Evolutionary conservation across 2,797 vertebrate species (phyloP).

Genomic region (Macropus fuliginosus): DNA sequence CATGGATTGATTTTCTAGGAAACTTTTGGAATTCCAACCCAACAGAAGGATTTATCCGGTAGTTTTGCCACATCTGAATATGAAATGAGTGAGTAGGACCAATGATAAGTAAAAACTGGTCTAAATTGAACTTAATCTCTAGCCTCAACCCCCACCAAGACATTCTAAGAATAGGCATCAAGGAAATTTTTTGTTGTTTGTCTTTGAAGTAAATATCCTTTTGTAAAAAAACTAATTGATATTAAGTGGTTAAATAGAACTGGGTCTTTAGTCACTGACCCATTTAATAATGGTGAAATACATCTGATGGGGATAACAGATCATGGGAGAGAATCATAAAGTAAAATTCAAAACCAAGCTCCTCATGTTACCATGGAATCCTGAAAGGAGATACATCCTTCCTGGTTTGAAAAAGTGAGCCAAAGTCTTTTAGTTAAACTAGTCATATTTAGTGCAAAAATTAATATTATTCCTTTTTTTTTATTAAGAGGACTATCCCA

Average conservation of each 20-base stretch:
- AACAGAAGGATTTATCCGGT: neutral
- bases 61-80: neutral
- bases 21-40: neutral
- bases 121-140: neutral
- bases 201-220: neutral
- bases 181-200: neutral
- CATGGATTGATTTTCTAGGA: neutral
- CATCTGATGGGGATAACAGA: neutral
- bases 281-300: neutral
- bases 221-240: neutral
- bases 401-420: neutral
- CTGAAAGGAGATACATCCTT: neutral
- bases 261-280: neutral
- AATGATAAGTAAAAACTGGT: neutral
- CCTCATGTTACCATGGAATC: neutral
- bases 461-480: neutral
- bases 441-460: neutral
- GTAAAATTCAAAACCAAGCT: neutral
- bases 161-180: neutral
- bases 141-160: rapidly evolving
- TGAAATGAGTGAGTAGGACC: neutral
- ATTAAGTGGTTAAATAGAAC: neutral
- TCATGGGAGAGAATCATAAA: neutral
- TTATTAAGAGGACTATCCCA: neutral
- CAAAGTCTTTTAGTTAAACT: neutral